Conservation (phyloP, 2,113 vertebrate genomes). For the Gobiocypris rarus region DNA sequence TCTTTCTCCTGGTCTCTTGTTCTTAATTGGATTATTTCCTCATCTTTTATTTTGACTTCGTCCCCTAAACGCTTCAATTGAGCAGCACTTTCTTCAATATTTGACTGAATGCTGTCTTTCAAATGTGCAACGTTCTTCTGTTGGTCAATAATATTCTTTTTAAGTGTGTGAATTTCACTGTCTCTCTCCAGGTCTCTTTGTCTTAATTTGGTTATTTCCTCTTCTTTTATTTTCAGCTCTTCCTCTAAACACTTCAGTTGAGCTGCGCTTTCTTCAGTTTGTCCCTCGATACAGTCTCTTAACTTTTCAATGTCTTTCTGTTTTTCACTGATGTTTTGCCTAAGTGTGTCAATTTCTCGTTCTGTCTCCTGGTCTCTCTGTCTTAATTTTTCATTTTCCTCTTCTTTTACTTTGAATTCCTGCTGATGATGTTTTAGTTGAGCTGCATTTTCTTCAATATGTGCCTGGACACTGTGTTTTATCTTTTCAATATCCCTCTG, state of each 20-base stretch:
- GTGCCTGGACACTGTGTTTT: too few relatives aligned
- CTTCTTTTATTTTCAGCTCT: constrained; percentile 23
- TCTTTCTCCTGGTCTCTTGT: constrained; percentile 4
- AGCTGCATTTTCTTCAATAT: not conserved
- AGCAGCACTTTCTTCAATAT: constrained; percentile 19
- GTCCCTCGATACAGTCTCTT: constrained; percentile 34
- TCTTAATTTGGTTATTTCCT: not conserved
- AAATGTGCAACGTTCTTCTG: constrained; percentile 65
- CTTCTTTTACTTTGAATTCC: constrained; percentile 62
- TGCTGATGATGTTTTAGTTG: constrained; percentile 1
- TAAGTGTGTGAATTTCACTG: constrained; percentile 26
- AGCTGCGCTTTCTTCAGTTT: not conserved
- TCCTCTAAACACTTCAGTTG: constrained; percentile 41
- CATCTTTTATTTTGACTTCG: not conserved
- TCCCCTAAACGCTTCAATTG: constrained; percentile 43
- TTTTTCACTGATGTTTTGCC: constrained; percentile 62
- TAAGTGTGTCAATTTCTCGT: constrained; percentile 58
- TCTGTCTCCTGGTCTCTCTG: constrained; percentile 55
- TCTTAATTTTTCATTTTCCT: constrained; percentile 52
- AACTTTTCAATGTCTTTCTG: constrained; percentile 66
- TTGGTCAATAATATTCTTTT: constrained; percentile 61
- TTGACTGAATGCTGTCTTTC: constrained; percentile 41
- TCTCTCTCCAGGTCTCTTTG: constrained; percentile 17
- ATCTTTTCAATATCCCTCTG: not conserved
- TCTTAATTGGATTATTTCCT: constrained; percentile 6